Conservation (phyloP, 1,140 invertebrate species). For the Onthophagus taurus region DNA sequence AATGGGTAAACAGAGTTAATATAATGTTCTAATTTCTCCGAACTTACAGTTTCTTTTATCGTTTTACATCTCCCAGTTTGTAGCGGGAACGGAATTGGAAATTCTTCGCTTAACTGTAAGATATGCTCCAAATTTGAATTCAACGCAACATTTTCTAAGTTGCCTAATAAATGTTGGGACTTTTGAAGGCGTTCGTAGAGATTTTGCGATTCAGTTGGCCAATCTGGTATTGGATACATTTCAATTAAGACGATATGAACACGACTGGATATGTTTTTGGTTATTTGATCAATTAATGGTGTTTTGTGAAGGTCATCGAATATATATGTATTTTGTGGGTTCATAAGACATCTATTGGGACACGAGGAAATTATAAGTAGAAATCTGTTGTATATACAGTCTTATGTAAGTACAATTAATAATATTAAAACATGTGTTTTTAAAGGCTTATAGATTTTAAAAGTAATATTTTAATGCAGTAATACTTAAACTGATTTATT, state of each 20-base stretch:
- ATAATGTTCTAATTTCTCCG: constrained; percentile 34
- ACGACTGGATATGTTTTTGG: background rate
- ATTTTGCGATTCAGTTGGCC: constrained; percentile 4
- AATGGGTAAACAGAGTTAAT: constrained; percentile 42
- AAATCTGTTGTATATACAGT: background rate
- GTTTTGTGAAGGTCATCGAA: background rate
- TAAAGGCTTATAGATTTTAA: no score
- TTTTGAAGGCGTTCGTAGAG: constrained; percentile 1
- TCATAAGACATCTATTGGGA: background rate
- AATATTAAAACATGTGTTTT: no score
- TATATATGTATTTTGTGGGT: background rate
- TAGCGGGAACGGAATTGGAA: constrained; percentile 39
- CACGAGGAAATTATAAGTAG: background rate
- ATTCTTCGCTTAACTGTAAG: constrained; percentile 31
- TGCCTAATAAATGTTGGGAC: background rate
- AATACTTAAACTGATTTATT: no score
- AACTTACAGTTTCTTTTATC: constrained; percentile 30
- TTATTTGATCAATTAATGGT: background rate
- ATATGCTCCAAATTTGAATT: background rate
- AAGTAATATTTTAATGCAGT: no score
- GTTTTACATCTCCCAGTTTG: constrained; percentile 34
- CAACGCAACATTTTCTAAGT: background rate
- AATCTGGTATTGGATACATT: constrained; percentile 7
- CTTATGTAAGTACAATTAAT: no score
- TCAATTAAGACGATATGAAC: background rate